A percentile compares a stretch with the other conserved stretches of the same genome.
Conservation (phyloP, 2,113 vertebrate genomes). For the Pagrus major region DNA sequence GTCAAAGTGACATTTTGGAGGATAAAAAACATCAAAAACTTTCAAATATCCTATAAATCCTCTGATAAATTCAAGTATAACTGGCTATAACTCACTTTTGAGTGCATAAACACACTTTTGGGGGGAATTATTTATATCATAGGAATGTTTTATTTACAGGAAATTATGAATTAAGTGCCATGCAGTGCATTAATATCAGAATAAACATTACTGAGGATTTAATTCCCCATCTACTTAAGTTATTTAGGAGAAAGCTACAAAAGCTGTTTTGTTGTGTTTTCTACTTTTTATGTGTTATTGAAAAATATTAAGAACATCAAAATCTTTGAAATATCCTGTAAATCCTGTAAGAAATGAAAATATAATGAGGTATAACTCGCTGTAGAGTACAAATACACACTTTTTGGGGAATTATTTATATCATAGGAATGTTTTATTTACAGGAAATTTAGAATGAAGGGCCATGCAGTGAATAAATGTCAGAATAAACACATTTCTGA, state of each 20-base stretch:
- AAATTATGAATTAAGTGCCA: not conserved
- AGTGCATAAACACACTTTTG: not conserved
- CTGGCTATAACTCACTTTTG: not conserved
- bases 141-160: not conserved
- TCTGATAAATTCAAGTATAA: not conserved
- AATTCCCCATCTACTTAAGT: too few species aligned
- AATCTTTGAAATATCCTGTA: too few species aligned
- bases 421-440: not conserved
- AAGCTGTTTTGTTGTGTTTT: too few species aligned
- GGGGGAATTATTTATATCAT: not conserved
- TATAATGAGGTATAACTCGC: not conserved
- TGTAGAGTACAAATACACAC: not conserved
- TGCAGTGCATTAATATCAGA: not conserved
- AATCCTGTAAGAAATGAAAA: not conserved
- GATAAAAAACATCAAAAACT: not conserved
- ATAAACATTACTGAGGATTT: not conserved
- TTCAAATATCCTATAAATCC: accelerated
- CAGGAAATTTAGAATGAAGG: not conserved
- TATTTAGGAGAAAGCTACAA: too few species aligned
- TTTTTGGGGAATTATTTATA: not conserved
- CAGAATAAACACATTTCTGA: not conserved
- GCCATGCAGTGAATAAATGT: not conserved
- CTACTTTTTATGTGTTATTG: not conserved
- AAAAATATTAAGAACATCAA: not conserved
- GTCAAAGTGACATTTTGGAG: too few species aligned